phyloP scores from a whole-genome alignment of 2,888 invertebrate genomes.

The Apocheima hispidaria region DNA sequence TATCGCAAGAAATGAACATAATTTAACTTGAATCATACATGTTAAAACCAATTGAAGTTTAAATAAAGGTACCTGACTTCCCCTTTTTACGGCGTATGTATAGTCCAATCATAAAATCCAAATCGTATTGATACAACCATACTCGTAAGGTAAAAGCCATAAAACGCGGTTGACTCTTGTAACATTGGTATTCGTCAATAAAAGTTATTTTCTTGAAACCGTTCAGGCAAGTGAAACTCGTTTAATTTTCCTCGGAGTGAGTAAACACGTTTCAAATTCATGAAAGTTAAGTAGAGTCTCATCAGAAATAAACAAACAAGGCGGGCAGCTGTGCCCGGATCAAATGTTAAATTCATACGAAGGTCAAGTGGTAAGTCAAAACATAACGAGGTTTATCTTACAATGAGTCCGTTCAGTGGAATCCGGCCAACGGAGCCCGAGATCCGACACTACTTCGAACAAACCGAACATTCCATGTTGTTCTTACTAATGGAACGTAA shows the following conservation, averaged over 20 bases:
- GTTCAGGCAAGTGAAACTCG: constrained; percentile 19
- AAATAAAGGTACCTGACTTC: background rate
- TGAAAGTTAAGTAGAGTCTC: constrained; percentile 20
- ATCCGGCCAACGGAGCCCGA: constrained; percentile 69
- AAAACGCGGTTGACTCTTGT: constrained; percentile 4
- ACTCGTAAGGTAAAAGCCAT: constrained; percentile 3
- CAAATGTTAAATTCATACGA: constrained; percentile 65
- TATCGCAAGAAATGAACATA: background rate
- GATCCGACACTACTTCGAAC: constrained; percentile 41
- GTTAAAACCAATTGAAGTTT: background rate
- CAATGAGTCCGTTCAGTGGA: constrained; percentile 61
- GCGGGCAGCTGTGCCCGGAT: constrained; percentile 60
- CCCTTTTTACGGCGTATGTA: background rate
- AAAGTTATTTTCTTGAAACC: constrained; percentile 8
- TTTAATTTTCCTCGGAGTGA: constrained; percentile 11
- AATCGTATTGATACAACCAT: constrained; percentile 8
- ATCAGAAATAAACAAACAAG: constrained; percentile 34
- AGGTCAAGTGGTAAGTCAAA: constrained; percentile 66
- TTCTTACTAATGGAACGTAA: constrained; percentile 49
- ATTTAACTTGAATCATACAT: background rate
- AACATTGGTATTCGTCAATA: constrained; percentile 13
- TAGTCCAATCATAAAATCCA: constrained; percentile 3
- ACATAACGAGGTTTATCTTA: constrained; percentile 65
- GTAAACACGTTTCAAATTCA: constrained; percentile 23
- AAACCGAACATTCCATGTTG: constrained; percentile 46